Evolutionary conservation across 2,113 vertebrate species (phyloP), one percentile per base, ranked within the genome.

Genomic region (Craseonycteris thonglongyai): DNA sequence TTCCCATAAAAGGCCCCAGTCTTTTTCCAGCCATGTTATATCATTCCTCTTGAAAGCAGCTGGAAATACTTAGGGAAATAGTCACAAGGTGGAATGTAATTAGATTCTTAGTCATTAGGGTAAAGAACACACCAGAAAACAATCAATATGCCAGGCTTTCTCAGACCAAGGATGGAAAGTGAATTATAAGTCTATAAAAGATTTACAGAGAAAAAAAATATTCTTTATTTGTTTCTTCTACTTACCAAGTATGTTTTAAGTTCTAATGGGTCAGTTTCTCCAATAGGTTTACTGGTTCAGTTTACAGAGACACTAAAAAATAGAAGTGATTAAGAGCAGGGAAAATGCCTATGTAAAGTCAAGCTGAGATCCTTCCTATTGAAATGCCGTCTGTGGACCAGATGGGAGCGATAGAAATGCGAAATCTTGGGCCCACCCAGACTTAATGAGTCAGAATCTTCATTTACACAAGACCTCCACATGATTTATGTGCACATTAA

Each of bases 31-130:
- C 45, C 80, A 81, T 89, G 38, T 89, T 94, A 56, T 26, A 87
- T 33, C 86, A 75, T 79, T 86, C 74, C 56, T 82, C 49, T 69
- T 83, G 76, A 92, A 92, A 96, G 54, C 35, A 96, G 88, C 88
- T 88, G 63, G n/a, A 40, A 88, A 93, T 96, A 75, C 88, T 94
- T 96, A 79, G 61, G 71, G 45, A 84, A 84, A 87, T 3, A 80
- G 94, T 95, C 96, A 90, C n/a, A 87, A 59, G 68, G 40, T 90
- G 76, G 58, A 94, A 90, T 65, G 59, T 80, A 96, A 74, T 80
- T 61, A 92, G 42, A 78, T 45, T 90, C 59, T 94, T 84, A 95
- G 65, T 93, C 81, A 88, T 38, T 59, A 96, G 51, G 69, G 30
- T 74, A 81, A 69, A 88, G 76, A 93, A 74, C 88, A 63, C 61